These are phyloP conservation scores for Schizaphis graminum DNA, from an alignment of 2,888 invertebrate genomes.

Conservation along the genomic window DNA sequence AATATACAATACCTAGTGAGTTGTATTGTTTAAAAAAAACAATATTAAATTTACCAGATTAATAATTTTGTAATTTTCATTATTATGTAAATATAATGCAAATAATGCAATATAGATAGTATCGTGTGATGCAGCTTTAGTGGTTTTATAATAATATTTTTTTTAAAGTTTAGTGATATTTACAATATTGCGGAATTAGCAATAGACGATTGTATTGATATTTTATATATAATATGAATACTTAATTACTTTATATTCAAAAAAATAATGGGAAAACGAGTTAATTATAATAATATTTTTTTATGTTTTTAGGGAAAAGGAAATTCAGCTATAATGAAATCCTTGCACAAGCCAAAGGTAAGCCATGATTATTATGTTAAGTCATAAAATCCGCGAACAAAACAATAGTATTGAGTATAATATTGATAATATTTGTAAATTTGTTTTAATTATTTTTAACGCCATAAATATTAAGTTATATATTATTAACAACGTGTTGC, in stretches of 20 bases:
- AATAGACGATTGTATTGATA: not conserved
- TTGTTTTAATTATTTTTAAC: slow-evolving; percentile 10
- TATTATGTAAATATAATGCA: not conserved
- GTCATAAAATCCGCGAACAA: slow-evolving; percentile 54
- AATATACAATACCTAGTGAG: not conserved
- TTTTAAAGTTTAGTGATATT: not conserved
- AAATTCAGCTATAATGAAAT: slow-evolving; percentile 52
- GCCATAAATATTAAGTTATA: not conserved
- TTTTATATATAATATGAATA: not conserved
- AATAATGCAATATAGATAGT: not conserved
- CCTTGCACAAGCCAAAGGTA: slow-evolving; percentile 65
- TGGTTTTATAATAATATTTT: not conserved
- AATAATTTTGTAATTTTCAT: not conserved
- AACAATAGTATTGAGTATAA: slow-evolving; percentile 18
- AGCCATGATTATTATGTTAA: slow-evolving; percentile 64
- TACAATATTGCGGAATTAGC: not conserved
- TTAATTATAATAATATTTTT: slow-evolving; percentile 33
- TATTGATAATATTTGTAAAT: slow-evolving; percentile 10
- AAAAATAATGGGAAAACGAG: not conserved
- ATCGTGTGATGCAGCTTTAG: not conserved
- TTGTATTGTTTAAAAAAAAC: not conserved
- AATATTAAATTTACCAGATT: not conserved
- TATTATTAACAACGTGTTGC: not conserved
- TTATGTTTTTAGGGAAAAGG: slow-evolving; percentile 61
- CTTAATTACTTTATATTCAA: not conserved